Evolutionary conservation across 2,113 vertebrate species (phyloP).

Genomic region (Mormyrus iriodes): DNA sequence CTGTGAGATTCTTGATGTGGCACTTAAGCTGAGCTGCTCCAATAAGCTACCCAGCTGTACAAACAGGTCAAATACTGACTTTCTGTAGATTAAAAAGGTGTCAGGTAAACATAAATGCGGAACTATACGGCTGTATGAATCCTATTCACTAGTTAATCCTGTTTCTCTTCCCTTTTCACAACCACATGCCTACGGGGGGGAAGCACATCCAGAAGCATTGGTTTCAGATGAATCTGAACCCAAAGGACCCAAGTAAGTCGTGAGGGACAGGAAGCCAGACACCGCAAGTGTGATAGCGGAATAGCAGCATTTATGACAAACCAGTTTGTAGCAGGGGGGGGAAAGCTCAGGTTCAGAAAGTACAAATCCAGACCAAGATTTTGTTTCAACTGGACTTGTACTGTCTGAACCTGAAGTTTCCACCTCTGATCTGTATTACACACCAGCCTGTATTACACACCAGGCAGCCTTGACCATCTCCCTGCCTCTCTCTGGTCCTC

Average conservation of each 20-base stretch:
- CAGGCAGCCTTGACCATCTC: background rate
- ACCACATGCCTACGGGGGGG: background rate
- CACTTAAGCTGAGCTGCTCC: background rate
- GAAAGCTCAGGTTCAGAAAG: background rate
- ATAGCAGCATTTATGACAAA: background rate
- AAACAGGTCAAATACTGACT: background rate
- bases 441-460: background rate
- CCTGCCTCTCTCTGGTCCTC: conserved; percentile 23
- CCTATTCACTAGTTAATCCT: background rate
- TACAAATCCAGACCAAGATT: background rate
- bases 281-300: background rate
- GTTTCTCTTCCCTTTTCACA: background rate
- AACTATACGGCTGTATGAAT: background rate
- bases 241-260: background rate
- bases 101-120: background rate
- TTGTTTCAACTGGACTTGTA: background rate
- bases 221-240: background rate
- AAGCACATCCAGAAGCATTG: background rate
- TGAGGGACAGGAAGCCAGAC: background rate
- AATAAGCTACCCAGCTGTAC: too few species aligned
- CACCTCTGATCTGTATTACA: background rate
- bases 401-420: background rate
- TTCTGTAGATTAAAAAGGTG: background rate
- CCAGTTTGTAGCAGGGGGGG: background rate
- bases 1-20: background rate